Evolutionary conservation across 1,140 invertebrate genomes (phyloP), one percentile per base, ranked within the genome.

Genomic region (Achatina immaculata): DNA sequence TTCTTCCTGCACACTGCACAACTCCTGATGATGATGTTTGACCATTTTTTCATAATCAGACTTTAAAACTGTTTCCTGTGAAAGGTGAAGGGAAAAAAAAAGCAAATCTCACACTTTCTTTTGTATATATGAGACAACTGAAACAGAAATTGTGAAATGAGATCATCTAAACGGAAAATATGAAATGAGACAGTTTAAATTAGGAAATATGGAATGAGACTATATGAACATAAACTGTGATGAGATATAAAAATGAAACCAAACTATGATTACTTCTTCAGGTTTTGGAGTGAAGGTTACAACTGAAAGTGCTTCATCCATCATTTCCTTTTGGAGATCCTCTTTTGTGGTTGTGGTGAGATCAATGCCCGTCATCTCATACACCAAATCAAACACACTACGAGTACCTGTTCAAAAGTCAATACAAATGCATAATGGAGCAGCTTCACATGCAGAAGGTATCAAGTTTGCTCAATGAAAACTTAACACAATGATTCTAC

Each of bases 301-400:
- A 14, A 83, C 86, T 38, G 89, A 90, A 7, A 84, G 78, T 21
- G 85, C 85, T 21, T 83, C 74, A 45, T 90, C 89, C 11, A 80
- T 48, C 14, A 71, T 85, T 31, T 89, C 88, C 73, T 85, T 87
- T 55, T 87, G 84, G 2, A 90, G 82, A 62, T 90, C 88, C 69
- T 89, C 88, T 82, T 89, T 88, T 0, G 83, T 86, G 51, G 87
- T 86, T 43, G 84, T 83, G 45, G 73, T 84, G 16, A 90, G 77
- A 73, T 91, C 89, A 78, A 90, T 86, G n/a, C 90, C 90, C 75
- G 89, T 89, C 80, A 90, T 31, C 62, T 90, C 89, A 84, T 86
- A 86, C 34, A 91, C 85, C 6, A 91, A 81, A 24, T 90, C 88
- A 69, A 84, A 85, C 4, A 90, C 75, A 34, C 85, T 83, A 62